These are phyloP conservation scores for Willisornis vidua DNA, from an alignment of 2,113 vertebrate species.

Conservation along the genomic window DNA sequence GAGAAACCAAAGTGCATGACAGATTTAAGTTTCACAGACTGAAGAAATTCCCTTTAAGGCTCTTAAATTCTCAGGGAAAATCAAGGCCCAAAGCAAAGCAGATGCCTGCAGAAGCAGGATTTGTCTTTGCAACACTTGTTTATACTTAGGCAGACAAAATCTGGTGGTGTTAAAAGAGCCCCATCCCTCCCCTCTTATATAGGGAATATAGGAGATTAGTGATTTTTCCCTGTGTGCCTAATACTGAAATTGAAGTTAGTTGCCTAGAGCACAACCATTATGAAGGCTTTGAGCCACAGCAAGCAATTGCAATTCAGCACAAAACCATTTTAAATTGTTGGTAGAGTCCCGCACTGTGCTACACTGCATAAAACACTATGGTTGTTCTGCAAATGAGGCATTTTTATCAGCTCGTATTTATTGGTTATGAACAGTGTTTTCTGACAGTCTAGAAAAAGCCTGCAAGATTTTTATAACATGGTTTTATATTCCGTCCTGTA, in stretches of 20 bases:
- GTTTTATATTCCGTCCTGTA: background rate
- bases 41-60: background rate
- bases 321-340: background rate
- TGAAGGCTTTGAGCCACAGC: background rate
- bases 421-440: background rate
- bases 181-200: too few relatives aligned
- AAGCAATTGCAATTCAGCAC: background rate
- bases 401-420: background rate
- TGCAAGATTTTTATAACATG: background rate
- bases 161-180: rapidly evolving
- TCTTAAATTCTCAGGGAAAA: background rate
- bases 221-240: background rate
- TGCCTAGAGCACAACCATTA: background rate
- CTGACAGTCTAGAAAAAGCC: background rate
- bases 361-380: background rate
- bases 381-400: background rate
- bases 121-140: background rate
- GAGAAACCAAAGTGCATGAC: background rate
- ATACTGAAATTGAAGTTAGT: background rate
- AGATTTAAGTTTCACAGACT: background rate
- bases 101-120: background rate
- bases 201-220: background rate
- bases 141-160: background rate
- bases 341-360: background rate
- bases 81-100: background rate